Conservation (phyloP, 2,888 invertebrate genomes). For the Elegia similella region DNA sequence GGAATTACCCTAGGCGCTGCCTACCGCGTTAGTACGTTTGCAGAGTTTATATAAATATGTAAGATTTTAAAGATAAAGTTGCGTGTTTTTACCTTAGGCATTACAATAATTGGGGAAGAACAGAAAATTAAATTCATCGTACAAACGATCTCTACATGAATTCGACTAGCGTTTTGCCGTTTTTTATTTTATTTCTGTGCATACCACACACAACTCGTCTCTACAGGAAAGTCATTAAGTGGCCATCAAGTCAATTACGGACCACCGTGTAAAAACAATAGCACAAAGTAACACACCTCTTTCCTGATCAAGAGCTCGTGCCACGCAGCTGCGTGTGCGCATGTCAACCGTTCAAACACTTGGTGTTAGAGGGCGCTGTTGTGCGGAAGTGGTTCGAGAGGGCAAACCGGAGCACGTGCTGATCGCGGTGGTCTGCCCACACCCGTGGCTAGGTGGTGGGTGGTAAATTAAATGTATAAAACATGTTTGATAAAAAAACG, state of each 20-base stretch:
- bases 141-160: no score
- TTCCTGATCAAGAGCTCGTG: slow-evolving; percentile 50
- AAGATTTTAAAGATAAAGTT: no score
- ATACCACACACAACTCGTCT: background rate
- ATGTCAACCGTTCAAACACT: slow-evolving; percentile 22
- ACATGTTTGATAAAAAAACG: no score
- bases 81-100: no score
- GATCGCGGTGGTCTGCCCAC: slow-evolving; percentile 47
- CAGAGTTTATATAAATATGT: no score
- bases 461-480: slow-evolving; percentile 16
- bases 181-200: no score
- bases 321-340: slow-evolving; percentile 33
- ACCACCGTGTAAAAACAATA: slow-evolving; percentile 49
- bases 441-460: slow-evolving; percentile 15
- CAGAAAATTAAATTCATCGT: no score
- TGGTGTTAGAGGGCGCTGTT: slow-evolving; percentile 36
- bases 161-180: no score
- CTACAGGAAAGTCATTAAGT: slow-evolving; percentile 59
- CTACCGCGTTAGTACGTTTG: no score
- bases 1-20: no score
- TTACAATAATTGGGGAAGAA: no score
- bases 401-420: slow-evolving; percentile 64
- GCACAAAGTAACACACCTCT: slow-evolving; percentile 38
- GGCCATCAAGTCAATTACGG: slow-evolving; percentile 63
- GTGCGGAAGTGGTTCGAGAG: slow-evolving; percentile 53